These are phyloP conservation scores for Mesocricetus auratus DNA, from an alignment of 2,113 vertebrate species.

Conservation along the genomic window DNA sequence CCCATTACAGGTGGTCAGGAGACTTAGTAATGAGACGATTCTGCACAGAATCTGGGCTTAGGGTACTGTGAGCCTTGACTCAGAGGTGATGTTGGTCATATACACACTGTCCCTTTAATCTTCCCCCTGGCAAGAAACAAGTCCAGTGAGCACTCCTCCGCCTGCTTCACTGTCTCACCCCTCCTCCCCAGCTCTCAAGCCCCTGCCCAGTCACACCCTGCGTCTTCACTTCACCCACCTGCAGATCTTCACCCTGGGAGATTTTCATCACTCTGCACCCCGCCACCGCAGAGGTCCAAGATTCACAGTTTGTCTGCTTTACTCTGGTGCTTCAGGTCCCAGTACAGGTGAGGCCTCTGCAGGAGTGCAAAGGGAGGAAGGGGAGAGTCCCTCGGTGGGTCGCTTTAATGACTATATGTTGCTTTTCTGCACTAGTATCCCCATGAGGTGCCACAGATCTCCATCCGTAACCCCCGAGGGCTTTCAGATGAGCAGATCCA, in stretches of 20 bases:
- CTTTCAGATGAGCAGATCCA: constrained; percentile 97
- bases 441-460: constrained; percentile 88
- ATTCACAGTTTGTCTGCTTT: constrained; percentile 95
- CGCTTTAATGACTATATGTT: background rate
- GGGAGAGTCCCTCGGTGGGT: background rate
- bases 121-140: background rate
- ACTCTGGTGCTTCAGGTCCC: constrained; percentile 92
- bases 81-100: background rate
- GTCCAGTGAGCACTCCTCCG: background rate
- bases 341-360: constrained; percentile 88
- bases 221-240: constrained; percentile 24
- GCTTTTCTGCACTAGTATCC: constrained; percentile 85
- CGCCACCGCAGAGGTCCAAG: constrained; percentile 94
- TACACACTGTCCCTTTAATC: constrained; percentile 29
- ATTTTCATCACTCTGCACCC: constrained; percentile 94
- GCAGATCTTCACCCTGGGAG: constrained; percentile 90
- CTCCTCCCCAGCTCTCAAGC: background rate
- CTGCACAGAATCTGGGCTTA: background rate
- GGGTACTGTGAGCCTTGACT: background rate
- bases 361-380: background rate
- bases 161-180: background rate
- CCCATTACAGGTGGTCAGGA: background rate
- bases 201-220: constrained; percentile 31
- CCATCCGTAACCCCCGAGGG: constrained; percentile 93
- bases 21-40: constrained; percentile 32